Evolutionary conservation across 2,113 vertebrate species (phyloP).

Genomic region (Chroicocephalus ridibundus): DNA sequence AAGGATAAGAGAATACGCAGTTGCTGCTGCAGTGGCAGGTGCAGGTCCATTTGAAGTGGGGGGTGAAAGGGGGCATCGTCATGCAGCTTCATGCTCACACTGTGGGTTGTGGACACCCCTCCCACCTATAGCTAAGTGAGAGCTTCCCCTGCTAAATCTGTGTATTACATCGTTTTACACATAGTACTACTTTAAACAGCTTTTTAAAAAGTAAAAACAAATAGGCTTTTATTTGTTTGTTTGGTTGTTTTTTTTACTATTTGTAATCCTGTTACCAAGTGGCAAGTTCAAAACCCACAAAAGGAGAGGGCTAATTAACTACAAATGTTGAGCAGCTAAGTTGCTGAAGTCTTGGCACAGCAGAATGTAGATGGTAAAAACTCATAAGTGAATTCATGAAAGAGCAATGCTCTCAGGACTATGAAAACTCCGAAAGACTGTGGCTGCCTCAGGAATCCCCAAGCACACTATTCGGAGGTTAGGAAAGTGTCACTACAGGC

Average conservation of each 20-base stretch:
- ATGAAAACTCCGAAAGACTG: not conserved
- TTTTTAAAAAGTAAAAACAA: not conserved
- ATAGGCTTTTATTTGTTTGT: not conserved
- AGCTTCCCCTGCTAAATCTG: not conserved
- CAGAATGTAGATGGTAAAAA: not conserved
- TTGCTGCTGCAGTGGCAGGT: not conserved
- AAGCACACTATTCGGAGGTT: not conserved
- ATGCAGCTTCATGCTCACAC: not conserved
- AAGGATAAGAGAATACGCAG: constrained; percentile 7
- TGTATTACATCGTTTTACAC: not conserved
- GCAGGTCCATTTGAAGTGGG: not conserved
- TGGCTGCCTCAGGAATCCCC: not conserved
- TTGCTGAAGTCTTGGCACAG: not conserved
- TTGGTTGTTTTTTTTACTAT: not conserved
- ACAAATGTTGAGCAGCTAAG: not conserved
- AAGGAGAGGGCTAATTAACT: not conserved
- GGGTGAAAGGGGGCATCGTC: not conserved
- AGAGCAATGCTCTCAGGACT: not conserved
- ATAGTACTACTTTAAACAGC: not conserved
- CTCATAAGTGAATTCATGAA: not conserved
- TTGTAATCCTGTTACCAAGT: not conserved
- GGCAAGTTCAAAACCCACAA: not conserved
- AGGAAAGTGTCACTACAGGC: not conserved
- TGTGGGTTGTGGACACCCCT: not conserved
- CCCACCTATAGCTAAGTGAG: accelerated